These are phyloP conservation scores for Julus scandinavius DNA, from an alignment of 2,888 invertebrate species.

Conservation along the genomic window DNA sequence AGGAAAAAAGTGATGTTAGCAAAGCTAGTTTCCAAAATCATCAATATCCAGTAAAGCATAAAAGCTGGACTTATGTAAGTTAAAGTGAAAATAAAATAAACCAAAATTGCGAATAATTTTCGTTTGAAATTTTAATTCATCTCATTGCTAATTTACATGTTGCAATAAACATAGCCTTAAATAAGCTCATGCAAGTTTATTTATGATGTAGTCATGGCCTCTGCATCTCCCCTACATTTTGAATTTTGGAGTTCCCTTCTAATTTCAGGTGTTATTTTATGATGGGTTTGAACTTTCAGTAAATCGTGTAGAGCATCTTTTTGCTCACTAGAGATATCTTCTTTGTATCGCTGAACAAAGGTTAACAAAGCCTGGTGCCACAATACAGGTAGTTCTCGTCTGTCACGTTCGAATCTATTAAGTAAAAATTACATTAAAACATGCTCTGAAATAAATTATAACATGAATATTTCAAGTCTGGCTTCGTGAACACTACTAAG, in stretches of 20 bases:
- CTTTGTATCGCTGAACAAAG: conserved; percentile 95
- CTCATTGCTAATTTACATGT: background rate
- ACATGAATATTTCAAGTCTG: too few species aligned
- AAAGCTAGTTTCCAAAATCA: background rate
- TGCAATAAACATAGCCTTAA: background rate
- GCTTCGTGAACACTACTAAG: too few species aligned
- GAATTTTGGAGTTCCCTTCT: conserved; percentile 86
- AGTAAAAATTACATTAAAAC: background rate
- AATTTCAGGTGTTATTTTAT: conserved; percentile 82
- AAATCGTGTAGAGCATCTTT: conserved; percentile 84
- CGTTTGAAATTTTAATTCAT: background rate
- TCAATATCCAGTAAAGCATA: conserved; percentile 6
- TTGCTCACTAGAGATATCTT: conserved; percentile 93
- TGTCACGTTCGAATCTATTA: conserved; percentile 83
- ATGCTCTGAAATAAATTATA: too few species aligned
- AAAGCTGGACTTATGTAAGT: background rate
- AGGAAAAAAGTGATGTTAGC: background rate
- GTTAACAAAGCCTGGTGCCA: conserved; percentile 97
- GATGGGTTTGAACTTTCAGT: conserved; percentile 75
- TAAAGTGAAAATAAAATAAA: conserved; percentile 30
- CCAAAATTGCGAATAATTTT: background rate
- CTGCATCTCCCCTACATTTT: conserved; percentile 75
- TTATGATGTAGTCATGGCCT: conserved; percentile 16
- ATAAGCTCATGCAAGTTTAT: background rate
- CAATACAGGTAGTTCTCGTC: conserved; percentile 87